A percentile compares a stretch with the other conserved stretches of the same genome.
phyloP scores from a whole-genome alignment of 1,140 invertebrate species.

The Leucophenga varia region DNA sequence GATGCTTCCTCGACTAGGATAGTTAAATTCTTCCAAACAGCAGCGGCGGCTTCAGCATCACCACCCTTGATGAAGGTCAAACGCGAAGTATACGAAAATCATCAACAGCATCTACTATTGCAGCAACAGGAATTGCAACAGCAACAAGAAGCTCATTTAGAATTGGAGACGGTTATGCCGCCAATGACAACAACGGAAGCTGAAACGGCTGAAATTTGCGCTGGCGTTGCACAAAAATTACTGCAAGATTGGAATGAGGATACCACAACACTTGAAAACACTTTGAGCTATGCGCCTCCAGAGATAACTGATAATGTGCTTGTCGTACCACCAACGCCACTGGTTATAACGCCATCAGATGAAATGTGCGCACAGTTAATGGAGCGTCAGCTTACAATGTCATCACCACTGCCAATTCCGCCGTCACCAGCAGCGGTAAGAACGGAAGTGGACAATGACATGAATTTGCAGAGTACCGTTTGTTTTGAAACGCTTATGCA shows the following conservation, averaged over 20 bases:
- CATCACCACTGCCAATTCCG: no score
- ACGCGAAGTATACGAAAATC: slow-evolving; percentile 33
- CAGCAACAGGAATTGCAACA: slow-evolving; percentile 7
- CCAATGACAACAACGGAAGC: no score
- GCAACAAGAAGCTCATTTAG: slow-evolving; percentile 2
- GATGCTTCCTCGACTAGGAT: slow-evolving; percentile 58
- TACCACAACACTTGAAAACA: no score
- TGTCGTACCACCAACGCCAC: slow-evolving; percentile 11
- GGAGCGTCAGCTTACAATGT: no score
- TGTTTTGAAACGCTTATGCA: slow-evolving; percentile 37
- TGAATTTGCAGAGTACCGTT: slow-evolving; percentile 35
- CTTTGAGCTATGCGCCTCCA: no score
- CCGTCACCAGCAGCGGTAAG: neutral
- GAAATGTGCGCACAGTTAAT: no score
- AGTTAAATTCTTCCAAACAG: slow-evolving; percentile 46
- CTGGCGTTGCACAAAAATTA: neutral
- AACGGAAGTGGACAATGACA: slow-evolving; percentile 29
- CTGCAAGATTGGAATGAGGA: slow-evolving; percentile 7
- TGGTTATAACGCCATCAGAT: no score
- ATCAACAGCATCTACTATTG: slow-evolving; percentile 22
- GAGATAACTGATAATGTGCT: slow-evolving; percentile 13
- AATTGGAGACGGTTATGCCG: no score
- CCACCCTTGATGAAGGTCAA: slow-evolving; percentile 47
- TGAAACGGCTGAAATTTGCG: slow-evolving; percentile 2
- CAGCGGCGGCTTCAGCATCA: no score